These are phyloP conservation scores for Athrips mouffetella DNA, from an alignment of 2,888 invertebrate genomes.

Conservation along the genomic window DNA sequence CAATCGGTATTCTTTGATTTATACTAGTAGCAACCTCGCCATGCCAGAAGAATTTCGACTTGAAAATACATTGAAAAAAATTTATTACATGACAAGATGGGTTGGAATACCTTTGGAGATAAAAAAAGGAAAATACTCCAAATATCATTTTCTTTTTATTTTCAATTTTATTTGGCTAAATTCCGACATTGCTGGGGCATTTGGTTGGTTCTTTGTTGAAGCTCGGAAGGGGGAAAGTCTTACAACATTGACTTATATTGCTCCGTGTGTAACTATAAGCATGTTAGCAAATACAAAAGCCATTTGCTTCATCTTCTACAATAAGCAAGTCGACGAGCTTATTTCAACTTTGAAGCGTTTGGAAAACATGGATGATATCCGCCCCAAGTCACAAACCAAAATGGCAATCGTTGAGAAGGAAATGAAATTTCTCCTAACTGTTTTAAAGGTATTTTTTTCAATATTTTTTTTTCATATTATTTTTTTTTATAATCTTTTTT, in stretches of 20 bases:
- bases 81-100: not conserved
- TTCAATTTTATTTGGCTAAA: conserved; percentile 40
- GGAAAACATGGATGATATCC: conserved; percentile 29
- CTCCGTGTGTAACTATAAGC: conserved; percentile 41
- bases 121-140: not conserved
- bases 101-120: conserved; percentile 1
- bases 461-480: too few relatives aligned
- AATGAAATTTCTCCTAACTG: conserved; percentile 34
- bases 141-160: conserved; percentile 2
- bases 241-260: conserved; percentile 35
- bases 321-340: conserved; percentile 30
- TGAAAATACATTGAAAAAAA: not conserved
- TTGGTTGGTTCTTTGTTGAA: conserved; percentile 38
- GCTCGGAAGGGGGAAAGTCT: conserved; percentile 36
- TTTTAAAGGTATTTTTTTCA: conserved; percentile 40
- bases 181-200: conserved; percentile 33
- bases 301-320: conserved; percentile 30
- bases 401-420: conserved; percentile 35
- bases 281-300: conserved; percentile 34
- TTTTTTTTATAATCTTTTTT: too few relatives aligned
- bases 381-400: conserved; percentile 23
- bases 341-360: conserved; percentile 32
- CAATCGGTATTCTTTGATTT: too few relatives aligned
- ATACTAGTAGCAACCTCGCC: too few relatives aligned
- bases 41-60: not conserved